Evolutionary conservation across 2,888 invertebrate genomes (phyloP), one percentile per base, ranked within the genome.

Genomic region (Spilarctia lutea): DNA sequence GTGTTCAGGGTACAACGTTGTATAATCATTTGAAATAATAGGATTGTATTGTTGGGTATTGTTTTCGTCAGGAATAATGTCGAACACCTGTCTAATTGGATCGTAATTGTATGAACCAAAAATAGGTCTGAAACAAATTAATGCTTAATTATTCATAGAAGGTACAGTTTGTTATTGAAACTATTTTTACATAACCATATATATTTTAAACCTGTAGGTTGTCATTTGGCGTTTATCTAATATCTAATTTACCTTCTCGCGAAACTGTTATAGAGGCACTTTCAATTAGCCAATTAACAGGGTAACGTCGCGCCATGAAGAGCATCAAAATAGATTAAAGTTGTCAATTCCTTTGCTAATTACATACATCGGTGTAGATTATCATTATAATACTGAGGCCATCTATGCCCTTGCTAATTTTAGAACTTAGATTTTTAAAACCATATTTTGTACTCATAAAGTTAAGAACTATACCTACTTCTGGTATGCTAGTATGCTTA

Each of bases 21-120:
- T n/a, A 39, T 16, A 27, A 18, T 18, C 48, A 33, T 56, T 39
- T 6, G 48, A 18, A 20, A 1, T 48, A 20, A 20, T 20, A 18
- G 56, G 1, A 52, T 20, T 52, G 48, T 63, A 10, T 65, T 66
- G 63, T 24, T 52, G 30, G 48, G 77, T 68, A 16, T 56, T 33
- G 30, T 30, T 35, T 0, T 33, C 39, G 7, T 72, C 52, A 2
- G 76, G 69, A 3, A 73, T 67, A 13, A 71, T 70, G 4, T 83
- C 69, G 39, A 84, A 84, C 11, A 75, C 18, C 69, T 83, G 82
- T 45, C 70, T 78, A 24, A 85, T 71, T 45, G 86, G 84, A 42
- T 87, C 81, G 68, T 84, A 87, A 72, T 76, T 82, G 72, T 84
- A 87, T n/a, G 86, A 86, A n/a, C 87, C 87, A 60, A 87, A 86